Conservation (phyloP, 2,113 vertebrate genomes). For the Tenrec ecaudatus region DNA sequence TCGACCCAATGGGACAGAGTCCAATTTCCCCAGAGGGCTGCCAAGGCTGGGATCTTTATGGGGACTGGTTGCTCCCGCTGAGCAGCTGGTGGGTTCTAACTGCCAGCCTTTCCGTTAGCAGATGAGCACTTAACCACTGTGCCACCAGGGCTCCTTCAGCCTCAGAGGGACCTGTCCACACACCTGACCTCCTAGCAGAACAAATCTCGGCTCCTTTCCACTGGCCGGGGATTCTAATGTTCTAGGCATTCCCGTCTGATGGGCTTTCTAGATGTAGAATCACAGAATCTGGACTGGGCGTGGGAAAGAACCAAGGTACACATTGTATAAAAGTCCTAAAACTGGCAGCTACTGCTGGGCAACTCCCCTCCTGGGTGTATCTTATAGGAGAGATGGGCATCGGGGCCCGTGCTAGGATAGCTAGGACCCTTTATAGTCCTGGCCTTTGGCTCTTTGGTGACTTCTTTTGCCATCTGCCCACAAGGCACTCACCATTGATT, state of each 20-base stretch:
- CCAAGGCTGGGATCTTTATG: background rate
- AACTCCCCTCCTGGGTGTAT: background rate
- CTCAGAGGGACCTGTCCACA: background rate
- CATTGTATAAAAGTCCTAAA: background rate
- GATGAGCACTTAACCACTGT: background rate
- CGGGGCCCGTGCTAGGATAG: background rate
- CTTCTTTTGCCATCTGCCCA: background rate
- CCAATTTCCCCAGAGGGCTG: background rate
- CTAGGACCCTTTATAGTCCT: background rate
- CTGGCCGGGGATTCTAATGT: background rate
- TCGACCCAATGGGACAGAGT: background rate
- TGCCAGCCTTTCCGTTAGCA: background rate
- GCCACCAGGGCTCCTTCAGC: background rate
- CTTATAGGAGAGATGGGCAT: background rate
- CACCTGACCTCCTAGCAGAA: constrained; percentile 13
- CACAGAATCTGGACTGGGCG: background rate
- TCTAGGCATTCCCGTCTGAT: constrained; percentile 1
- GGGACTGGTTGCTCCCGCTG: background rate
- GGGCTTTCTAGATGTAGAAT: constrained; percentile 15
- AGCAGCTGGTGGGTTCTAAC: background rate
- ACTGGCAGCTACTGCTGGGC: background rate
- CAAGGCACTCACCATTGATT: background rate
- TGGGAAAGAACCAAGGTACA: constrained; percentile 11
- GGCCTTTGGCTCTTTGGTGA: background rate
- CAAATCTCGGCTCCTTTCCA: background rate